A percentile compares a stretch with the other conserved stretches of the same genome.
phyloP scores from a whole-genome alignment of 1,140 invertebrate genomes.

The Marisa cornuarietis region DNA sequence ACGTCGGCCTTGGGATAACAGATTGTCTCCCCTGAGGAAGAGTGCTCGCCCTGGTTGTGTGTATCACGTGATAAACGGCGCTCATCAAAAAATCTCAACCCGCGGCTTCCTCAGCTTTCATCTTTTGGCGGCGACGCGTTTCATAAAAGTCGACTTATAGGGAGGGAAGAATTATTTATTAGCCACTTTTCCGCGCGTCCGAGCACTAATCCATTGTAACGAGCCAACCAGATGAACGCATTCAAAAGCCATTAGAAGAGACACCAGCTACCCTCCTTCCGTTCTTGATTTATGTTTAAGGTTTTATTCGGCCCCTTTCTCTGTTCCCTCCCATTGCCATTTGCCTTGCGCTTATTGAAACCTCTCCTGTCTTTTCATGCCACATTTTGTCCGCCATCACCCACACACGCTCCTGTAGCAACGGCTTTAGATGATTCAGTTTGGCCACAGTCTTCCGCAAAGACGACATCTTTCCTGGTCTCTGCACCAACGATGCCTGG shows the following conservation, averaged over 20 bases:
- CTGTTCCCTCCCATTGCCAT: background rate
- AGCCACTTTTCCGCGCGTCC: slow-evolving; percentile 10
- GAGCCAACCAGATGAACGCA: slow-evolving; percentile 18
- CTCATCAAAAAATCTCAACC: too few relatives aligned
- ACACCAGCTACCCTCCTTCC: background rate
- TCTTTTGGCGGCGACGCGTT: too few relatives aligned
- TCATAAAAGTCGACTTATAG: background rate
- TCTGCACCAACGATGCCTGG: too few relatives aligned
- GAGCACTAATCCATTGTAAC: slow-evolving; percentile 12
- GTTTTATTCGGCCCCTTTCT: slow-evolving; percentile 18
- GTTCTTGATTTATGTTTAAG: slow-evolving; percentile 20
- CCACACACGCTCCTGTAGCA: background rate
- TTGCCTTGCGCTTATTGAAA: background rate
- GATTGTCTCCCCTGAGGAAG: too few relatives aligned
- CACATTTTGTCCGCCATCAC: background rate
- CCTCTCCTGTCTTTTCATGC: background rate
- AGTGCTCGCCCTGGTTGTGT: too few relatives aligned
- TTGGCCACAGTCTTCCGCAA: too few relatives aligned
- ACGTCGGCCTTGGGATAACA: too few relatives aligned
- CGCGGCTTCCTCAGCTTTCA: too few relatives aligned
- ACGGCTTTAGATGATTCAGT: too few relatives aligned
- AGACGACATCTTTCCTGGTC: too few relatives aligned
- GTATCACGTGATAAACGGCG: too few relatives aligned
- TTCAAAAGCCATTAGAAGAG: slow-evolving; percentile 21
- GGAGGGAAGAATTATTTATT: slow-evolving; percentile 15